phyloP scores from a whole-genome alignment of 2,888 invertebrate species.

The Apodemia zela region DNA sequence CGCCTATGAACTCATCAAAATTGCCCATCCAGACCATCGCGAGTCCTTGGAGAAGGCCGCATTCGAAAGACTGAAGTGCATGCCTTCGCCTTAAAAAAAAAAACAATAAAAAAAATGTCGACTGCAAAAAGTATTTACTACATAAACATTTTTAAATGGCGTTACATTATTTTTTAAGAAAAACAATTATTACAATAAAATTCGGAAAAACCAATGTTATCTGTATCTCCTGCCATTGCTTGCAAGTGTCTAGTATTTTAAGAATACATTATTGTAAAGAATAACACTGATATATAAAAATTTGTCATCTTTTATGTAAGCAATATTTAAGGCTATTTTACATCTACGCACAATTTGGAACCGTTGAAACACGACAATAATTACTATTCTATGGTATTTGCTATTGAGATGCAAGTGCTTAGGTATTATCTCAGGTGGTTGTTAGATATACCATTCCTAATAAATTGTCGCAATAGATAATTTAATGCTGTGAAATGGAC shows the following conservation, averaged over 20 bases:
- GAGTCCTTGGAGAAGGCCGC: constrained; percentile 91
- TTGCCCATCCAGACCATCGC: constrained; percentile 94
- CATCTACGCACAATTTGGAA: neutral
- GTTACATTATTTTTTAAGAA: constrained; percentile 4
- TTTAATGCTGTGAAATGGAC: too few species aligned
- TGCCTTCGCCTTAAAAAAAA: constrained; percentile 82
- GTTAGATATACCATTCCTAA: neutral
- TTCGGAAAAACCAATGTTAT: neutral
- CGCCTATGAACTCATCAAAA: constrained; percentile 92
- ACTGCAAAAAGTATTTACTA: neutral
- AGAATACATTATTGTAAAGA: neutral
- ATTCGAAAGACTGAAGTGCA: constrained; percentile 89
- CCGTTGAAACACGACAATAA: neutral
- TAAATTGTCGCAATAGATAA: too few species aligned
- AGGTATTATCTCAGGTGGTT: neutral
- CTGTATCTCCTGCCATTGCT: neutral
- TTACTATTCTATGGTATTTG: neutral
- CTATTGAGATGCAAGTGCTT: neutral
- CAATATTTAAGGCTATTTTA: neutral
- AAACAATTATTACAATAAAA: too few species aligned
- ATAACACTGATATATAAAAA: neutral
- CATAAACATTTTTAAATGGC: neutral
- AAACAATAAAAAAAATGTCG: neutral
- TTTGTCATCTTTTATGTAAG: neutral
- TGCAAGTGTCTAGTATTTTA: neutral